These are phyloP conservation scores for Saturnia pavonia DNA, from an alignment of 2,888 invertebrate species.

Conservation along the genomic window DNA sequence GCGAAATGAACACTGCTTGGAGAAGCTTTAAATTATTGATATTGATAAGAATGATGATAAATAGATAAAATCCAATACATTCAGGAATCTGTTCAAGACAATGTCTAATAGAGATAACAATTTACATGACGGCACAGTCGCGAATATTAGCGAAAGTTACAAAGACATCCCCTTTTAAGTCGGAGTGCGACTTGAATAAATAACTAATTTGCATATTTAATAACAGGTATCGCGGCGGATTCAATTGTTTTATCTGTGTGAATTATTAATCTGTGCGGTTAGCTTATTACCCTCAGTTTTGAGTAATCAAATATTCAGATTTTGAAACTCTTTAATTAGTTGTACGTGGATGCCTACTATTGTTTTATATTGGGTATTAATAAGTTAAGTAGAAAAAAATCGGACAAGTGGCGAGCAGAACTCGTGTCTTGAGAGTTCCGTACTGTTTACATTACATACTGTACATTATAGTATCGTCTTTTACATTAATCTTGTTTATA, in stretches of 20 bases:
- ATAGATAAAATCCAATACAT: neutral
- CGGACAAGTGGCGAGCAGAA: too few relatives aligned
- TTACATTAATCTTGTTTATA: too few relatives aligned
- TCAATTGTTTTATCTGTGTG: constrained; percentile 68
- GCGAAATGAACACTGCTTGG: neutral
- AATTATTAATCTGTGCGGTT: constrained; percentile 68
- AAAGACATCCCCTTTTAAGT: constrained; percentile 52
- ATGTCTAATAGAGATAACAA: constrained; percentile 22
- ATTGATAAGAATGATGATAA: neutral
- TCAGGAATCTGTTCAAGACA: neutral
- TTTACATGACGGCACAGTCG: constrained; percentile 41
- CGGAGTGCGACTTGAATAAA: constrained; percentile 68
- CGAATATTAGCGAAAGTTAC: constrained; percentile 43
- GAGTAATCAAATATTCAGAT: constrained; percentile 70
- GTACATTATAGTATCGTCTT: too few relatives aligned
- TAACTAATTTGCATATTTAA: constrained; percentile 79
- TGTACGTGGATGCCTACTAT: neutral
- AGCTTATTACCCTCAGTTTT: constrained; percentile 62
- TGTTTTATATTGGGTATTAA: too few relatives aligned
- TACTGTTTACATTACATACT: too few relatives aligned
- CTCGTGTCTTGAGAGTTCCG: too few relatives aligned
- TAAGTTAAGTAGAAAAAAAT: too few relatives aligned
- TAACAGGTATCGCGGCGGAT: constrained; percentile 71
- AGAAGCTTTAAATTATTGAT: neutral
- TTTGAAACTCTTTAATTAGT: constrained; percentile 60